Percentiles rank a stretch among this genome's conserved stretches.
phyloP scores from a whole-genome alignment of 2,888 invertebrate genomes.

The Drosophila mayaguana region DNA sequence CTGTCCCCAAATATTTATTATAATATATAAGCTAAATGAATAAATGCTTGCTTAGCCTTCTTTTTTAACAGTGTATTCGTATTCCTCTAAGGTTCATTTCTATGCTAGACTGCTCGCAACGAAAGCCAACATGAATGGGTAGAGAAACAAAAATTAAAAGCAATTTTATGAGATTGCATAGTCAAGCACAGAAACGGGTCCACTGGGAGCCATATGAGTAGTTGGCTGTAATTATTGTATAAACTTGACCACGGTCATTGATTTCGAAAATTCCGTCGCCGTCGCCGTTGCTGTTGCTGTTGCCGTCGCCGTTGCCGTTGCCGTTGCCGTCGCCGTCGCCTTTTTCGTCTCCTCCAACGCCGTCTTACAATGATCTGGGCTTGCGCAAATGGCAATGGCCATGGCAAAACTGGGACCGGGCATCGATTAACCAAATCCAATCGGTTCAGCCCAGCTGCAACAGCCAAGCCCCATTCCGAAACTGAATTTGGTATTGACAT shows the following conservation, averaged over 20 bases:
- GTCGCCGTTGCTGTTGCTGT: conserved; percentile 24
- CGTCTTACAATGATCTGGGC: conserved; percentile 61
- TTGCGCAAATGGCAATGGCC: conserved; percentile 67
- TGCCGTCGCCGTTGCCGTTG: conserved; percentile 29
- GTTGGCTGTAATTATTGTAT: conserved; percentile 57
- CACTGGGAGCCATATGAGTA: conserved; percentile 30
- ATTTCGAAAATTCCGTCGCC: conserved; percentile 75
- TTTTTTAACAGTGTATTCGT: conserved; percentile 12
- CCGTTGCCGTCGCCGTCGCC: conserved; percentile 30
- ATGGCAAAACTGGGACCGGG: conserved; percentile 43
- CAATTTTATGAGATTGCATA: conserved; percentile 51
- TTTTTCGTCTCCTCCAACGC: conserved; percentile 15
- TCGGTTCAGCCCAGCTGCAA: conserved; percentile 12
- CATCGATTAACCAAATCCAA: conserved; percentile 23
- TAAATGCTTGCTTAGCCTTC: neutral
- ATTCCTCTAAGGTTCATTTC: conserved; percentile 23
- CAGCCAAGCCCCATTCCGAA: conserved; percentile 27
- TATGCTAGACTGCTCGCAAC: conserved; percentile 35
- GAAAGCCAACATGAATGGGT: conserved; percentile 1
- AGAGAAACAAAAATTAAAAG: conserved; percentile 26
- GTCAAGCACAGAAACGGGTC: conserved; percentile 54
- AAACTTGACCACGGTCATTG: conserved; percentile 82
- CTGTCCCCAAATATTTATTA: neutral
- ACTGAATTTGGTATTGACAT: conserved; percentile 54
- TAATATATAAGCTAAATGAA: neutral